Conservation (phyloP, 2,888 invertebrate genomes). For the Hymenopus coronatus region DNA sequence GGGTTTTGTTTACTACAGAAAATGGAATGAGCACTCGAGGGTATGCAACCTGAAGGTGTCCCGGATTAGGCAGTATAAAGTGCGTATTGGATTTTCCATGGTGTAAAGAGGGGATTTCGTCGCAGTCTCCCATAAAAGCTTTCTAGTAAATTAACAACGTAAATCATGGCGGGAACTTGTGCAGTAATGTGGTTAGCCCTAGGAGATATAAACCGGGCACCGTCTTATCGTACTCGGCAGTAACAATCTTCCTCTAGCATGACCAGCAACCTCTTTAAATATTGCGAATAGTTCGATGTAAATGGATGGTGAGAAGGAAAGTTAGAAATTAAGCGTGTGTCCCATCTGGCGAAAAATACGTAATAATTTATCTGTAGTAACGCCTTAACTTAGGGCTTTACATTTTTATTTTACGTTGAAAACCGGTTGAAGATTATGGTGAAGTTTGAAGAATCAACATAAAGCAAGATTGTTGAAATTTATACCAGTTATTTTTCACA, state of each 20-base stretch:
- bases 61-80: not conserved
- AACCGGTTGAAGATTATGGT: too few species aligned
- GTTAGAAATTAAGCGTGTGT: too few species aligned
- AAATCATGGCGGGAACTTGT: not conserved
- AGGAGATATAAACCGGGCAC: not conserved
- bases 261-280: not conserved
- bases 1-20: not conserved
- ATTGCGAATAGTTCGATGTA: not conserved
- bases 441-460: too few species aligned
- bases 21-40: too few species aligned
- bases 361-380: too few species aligned
- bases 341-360: too few species aligned
- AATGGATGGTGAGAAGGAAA: too few species aligned
- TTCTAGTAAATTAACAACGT: slow-evolving; percentile 11
- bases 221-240: not conserved
- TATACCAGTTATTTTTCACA: too few species aligned
- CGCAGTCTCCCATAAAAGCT: slow-evolving; percentile 1
- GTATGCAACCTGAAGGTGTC: not conserved
- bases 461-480: too few species aligned
- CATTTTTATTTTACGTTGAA: too few species aligned
- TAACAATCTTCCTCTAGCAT: not conserved
- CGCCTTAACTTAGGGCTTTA: too few species aligned
- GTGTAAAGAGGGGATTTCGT: not conserved
- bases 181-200: not conserved
- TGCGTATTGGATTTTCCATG: not conserved